Evolutionary conservation across 2,888 invertebrate genomes (phyloP), one percentile per base, ranked within the genome.

Genomic region (Byasa hedistus): DNA sequence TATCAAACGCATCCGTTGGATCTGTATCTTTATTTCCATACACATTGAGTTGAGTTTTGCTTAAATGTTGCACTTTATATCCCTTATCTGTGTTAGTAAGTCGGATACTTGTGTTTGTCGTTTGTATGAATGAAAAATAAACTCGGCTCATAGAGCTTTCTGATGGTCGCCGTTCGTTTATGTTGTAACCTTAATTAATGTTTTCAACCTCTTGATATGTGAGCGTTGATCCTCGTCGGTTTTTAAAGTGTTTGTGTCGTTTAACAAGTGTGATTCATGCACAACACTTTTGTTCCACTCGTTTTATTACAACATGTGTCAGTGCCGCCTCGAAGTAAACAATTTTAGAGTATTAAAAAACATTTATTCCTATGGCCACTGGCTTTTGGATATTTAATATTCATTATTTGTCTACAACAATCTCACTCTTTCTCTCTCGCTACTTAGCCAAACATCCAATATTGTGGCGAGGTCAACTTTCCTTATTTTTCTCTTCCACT

Each of bases 61-160:
- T 70, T 70, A 68, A 22, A 8, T 19, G 3, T 2, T 19, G 2
- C 4, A 15, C 12, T 60, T 67, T 72, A 66, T 73, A 70, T 72
- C 68, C 73, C 80, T 84, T 88, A 86, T 87, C 87, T 87, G 87
- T 87, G 84, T 89, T 88, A 82, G 89, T 89, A 84, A 88, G 81
- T 82, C 84, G 81, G 80, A 83, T 84, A 84, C 82, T 84, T 87
- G 89, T 87, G 88, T 90, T 86, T 85, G 88, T 90, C 87, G 85
- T 87, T 84, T 81, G 80, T 82, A 88, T 90, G 91, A 91, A 91
- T 91, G 90, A 87, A 89, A 85, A 87, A 87, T 87, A 87, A 87
- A 87, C 82, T 86, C 76, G 77, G 24, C 80, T 79, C 81, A 81
- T 84, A 84, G 85, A 89, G 87, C 89, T 89, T 91, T 91, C 82